Base-by-base conservation (phyloP, 23 tunicate species). In the Botrylloides violaceus region DNA sequence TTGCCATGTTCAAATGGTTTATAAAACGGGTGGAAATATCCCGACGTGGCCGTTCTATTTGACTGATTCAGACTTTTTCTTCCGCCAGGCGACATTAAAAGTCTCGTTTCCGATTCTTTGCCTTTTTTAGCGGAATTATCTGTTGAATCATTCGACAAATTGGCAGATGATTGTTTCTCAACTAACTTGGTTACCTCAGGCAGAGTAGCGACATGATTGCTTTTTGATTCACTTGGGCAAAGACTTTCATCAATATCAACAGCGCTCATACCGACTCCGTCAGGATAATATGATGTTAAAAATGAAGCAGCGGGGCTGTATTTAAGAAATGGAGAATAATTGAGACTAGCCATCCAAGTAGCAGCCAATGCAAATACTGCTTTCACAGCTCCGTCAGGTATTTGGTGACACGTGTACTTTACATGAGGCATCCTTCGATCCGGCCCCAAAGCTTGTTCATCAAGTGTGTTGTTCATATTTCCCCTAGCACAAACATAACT, bases 191-290 rank as follows among this genome's bases (percentile, higher is more conserved):
- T 18, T 9, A 82, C n/a, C 6, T 63, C 76, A 27, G 78, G 75
- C 2, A 80, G 80, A 21, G 59, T 9, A 29, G 79, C 39, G 20
- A 82, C 81, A 65, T 82, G 59, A 76, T 82, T 66, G 24, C 57
- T 64, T 53, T 49, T 77, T 24, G 34, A 29, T 24, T 32, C 61
- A 12, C 23, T 32, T 19, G 29, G 38, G 4, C 28, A 7, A 3
- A 32, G 48, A 64, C 20, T 36, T 32, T 48, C 72, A 73, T 79
- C 53, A 63, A 83, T 80, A 36, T 91, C 98, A 29, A 91, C 89
- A n/a, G 89, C 98, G 61, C 92, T 83, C 89, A 83, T 85, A 7
- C 98, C 98, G 7, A 91, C 92, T 36, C 98, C 98, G 50, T 91
- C 98, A 3, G 98, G 98, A 61, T 91, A 91, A 60, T 91, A 91